Evolutionary conservation across 2,797 vertebrate species (phyloP).

Genomic region (Lithobates pipiens): DNA sequence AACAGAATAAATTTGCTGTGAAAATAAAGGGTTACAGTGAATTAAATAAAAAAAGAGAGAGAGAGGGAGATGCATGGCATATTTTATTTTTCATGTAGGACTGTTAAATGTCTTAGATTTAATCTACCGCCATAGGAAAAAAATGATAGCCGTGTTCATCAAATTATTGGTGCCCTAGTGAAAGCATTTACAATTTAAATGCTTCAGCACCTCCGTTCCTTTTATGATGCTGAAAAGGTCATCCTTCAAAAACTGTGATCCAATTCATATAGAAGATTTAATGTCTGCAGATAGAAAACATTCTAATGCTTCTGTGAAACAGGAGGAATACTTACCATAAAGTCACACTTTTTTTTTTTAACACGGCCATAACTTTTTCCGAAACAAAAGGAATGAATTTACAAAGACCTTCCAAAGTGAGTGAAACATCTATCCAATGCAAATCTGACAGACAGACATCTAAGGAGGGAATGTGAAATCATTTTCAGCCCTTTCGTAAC

Average conservation of each 20-base stretch:
- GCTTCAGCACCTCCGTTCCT: slow-evolving; percentile 69
- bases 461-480: no score
- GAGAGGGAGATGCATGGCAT: slow-evolving; percentile 26
- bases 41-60: slow-evolving; percentile 25
- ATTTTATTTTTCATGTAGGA: slow-evolving; percentile 54
- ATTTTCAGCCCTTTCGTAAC: neutral
- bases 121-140: slow-evolving; percentile 73
- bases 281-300: slow-evolving; percentile 73
- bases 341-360: slow-evolving; percentile 65
- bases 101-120: slow-evolving; percentile 67
- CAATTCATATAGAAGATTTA: slow-evolving; percentile 76
- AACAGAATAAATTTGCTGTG: slow-evolving; percentile 45
- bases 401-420: neutral
- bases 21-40: slow-evolving; percentile 52
- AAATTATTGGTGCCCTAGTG: slow-evolving; percentile 72
- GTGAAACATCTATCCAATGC: neutral
- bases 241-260: slow-evolving; percentile 77
- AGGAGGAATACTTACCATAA: slow-evolving; percentile 68
- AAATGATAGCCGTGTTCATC: slow-evolving; percentile 71
- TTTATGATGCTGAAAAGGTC: slow-evolving; percentile 80
- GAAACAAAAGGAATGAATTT: neutral
- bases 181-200: slow-evolving; percentile 73
- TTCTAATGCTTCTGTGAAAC: slow-evolving; percentile 70
- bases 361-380: slow-evolving; percentile 28
- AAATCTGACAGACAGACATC: neutral